Conservation (phyloP, 2,113 vertebrate genomes). For the Tympanuchus pallidicinctus region DNA sequence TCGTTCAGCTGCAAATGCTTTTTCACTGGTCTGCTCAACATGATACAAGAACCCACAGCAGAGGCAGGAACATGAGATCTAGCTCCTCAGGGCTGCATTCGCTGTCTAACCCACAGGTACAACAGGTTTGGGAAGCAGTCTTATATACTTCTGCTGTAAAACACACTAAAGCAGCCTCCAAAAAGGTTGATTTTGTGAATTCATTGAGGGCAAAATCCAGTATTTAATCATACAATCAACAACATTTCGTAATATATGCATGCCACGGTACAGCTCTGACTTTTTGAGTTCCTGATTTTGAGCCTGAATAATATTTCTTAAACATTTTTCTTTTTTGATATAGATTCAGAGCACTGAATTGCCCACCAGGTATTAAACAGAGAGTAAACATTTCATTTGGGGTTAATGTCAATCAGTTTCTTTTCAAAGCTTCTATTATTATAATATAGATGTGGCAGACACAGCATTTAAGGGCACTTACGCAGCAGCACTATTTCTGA, state of each 20-base stretch:
- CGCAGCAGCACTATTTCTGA: constrained; percentile 23
- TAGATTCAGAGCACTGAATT: neutral
- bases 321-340: constrained; percentile 11
- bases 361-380: constrained; percentile 25
- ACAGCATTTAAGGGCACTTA: constrained; percentile 33
- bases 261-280: neutral
- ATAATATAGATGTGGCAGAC: neutral
- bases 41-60: neutral
- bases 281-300: neutral
- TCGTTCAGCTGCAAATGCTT: neutral
- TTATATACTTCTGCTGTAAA: neutral
- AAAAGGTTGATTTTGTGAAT: neutral
- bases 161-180: neutral
- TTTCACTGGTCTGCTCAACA: neutral
- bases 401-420: constrained; percentile 15
- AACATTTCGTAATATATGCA: neutral
- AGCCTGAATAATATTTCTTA: neutral
- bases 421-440: constrained; percentile 31
- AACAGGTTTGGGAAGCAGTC: neutral
- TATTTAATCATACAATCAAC: neutral
- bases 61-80: neutral
- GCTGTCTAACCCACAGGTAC: neutral
- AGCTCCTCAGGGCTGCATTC: neutral
- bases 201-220: neutral
- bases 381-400: constrained; percentile 45